Evolutionary conservation across 1,140 invertebrate species (phyloP).

Genomic region (Temnothorax longispinosus): DNA sequence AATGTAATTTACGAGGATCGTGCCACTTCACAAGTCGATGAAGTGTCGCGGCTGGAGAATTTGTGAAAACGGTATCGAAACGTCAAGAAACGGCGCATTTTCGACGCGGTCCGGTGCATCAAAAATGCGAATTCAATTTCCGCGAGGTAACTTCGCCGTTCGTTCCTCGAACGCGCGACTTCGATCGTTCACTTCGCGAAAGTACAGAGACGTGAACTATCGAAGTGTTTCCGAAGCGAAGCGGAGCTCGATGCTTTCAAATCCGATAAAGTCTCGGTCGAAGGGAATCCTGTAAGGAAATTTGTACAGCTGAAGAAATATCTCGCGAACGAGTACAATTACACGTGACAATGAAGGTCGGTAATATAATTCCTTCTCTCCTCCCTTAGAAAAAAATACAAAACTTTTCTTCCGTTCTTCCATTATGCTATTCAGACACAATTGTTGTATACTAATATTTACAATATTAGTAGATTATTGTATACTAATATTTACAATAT

Average conservation of each 20-base stretch:
- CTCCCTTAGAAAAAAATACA: background rate
- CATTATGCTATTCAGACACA: background rate
- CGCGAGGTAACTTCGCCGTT: slow-evolving; percentile 44
- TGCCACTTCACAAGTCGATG: slow-evolving; percentile 55
- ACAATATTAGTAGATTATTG: background rate
- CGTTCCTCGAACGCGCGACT: slow-evolving; percentile 37
- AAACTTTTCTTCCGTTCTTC: background rate
- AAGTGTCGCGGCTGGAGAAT: slow-evolving; percentile 38
- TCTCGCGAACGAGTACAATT: slow-evolving; percentile 1
- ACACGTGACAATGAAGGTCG: background rate
- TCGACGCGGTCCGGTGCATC: slow-evolving; percentile 42
- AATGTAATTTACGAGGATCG: slow-evolving; percentile 58
- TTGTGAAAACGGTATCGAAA: slow-evolving; percentile 53
- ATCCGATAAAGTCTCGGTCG: slow-evolving; percentile 23
- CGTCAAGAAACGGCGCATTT: slow-evolving; percentile 45
- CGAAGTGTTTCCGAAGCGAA: slow-evolving; percentile 19
- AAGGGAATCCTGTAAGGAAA: slow-evolving; percentile 8
- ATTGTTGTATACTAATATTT: background rate
- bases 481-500: background rate
- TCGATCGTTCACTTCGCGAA: slow-evolving; percentile 40
- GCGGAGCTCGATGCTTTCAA: slow-evolving; percentile 23
- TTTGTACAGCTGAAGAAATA: slow-evolving; percentile 25
- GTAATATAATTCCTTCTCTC: background rate
- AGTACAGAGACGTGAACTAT: slow-evolving; percentile 31
- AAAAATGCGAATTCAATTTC: slow-evolving; percentile 59